Percentiles rank a stretch among this genome's conserved stretches.
Evolutionary conservation across 2,888 invertebrate genomes (phyloP).

Genomic region (Hydraecia micacea): DNA sequence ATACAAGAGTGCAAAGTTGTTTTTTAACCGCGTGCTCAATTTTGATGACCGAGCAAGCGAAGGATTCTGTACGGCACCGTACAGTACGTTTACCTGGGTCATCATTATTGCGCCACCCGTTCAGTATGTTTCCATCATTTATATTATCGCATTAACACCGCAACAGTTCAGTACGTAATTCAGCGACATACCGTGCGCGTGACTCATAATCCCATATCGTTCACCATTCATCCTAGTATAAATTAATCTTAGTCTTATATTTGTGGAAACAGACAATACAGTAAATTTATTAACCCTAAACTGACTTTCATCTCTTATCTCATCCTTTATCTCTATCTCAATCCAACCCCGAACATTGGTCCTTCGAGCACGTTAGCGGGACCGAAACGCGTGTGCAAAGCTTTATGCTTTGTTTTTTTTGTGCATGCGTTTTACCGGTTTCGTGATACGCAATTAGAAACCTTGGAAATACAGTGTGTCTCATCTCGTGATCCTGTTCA

Average conservation of each 20-base stretch:
- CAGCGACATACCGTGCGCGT: too few species aligned
- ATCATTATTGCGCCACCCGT: too few species aligned
- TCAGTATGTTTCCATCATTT: too few species aligned
- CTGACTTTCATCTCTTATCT: slow-evolving; percentile 1
- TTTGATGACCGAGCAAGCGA: too few species aligned
- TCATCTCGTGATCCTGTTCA: background rate
- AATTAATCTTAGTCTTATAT: background rate
- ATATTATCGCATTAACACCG: too few species aligned
- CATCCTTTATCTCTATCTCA: background rate
- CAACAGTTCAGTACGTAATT: too few species aligned
- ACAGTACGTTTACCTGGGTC: too few species aligned
- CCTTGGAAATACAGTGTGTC: background rate
- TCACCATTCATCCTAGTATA: too few species aligned
- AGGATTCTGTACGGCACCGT: background rate
- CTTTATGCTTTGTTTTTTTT: background rate
- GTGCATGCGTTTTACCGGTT: background rate
- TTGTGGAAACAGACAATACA: slow-evolving; percentile 1
- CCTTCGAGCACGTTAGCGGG: background rate
- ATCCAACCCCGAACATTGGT: background rate
- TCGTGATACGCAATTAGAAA: background rate
- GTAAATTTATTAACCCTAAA: slow-evolving; percentile 1
- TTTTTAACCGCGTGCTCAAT: too few species aligned
- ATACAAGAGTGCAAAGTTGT: too few species aligned
- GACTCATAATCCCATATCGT: too few species aligned
- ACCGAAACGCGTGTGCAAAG: background rate